A percentile compares a stretch with the other conserved stretches of the same genome.
Conservation (phyloP, 2,888 invertebrate species). For the Bruchidius siliquastri region DNA sequence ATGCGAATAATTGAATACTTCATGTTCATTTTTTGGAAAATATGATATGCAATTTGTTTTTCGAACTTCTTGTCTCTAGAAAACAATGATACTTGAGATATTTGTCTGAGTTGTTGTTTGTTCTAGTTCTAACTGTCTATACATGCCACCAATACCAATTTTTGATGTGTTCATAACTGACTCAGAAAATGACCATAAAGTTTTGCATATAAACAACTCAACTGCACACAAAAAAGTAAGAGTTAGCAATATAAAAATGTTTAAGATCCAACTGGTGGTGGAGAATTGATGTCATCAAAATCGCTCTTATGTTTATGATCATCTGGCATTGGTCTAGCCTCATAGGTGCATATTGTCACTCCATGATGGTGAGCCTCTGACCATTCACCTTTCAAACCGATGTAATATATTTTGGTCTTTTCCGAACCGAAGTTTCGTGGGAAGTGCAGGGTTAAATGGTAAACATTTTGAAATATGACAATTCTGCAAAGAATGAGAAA, state of each 20-base stretch:
- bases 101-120: no score
- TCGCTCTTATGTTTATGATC: conserved; percentile 70
- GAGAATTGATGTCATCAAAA: conserved; percentile 49
- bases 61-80: no score
- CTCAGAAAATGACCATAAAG: neutral
- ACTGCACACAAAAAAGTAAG: neutral
- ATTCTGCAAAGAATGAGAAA: conserved; percentile 59
- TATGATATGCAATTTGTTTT: no score
- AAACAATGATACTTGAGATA: no score
- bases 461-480: conserved; percentile 85
- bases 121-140: no score
- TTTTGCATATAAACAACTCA: neutral
- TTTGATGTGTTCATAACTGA: no score
- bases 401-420: conserved; percentile 84
- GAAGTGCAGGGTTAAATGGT: conserved; percentile 87
- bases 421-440: conserved; percentile 84
- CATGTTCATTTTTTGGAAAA: no score
- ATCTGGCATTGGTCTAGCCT: conserved; percentile 75
- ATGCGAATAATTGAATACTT: neutral
- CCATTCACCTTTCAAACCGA: conserved; percentile 93
- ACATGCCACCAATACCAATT: no score
- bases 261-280: neutral
- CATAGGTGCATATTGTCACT: conserved; percentile 88
- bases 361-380: conserved; percentile 78
- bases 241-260: neutral